Conservation (phyloP, 35 echinoderm and acorn worm genomes). For the Apostichopus parvimensis region DNA sequence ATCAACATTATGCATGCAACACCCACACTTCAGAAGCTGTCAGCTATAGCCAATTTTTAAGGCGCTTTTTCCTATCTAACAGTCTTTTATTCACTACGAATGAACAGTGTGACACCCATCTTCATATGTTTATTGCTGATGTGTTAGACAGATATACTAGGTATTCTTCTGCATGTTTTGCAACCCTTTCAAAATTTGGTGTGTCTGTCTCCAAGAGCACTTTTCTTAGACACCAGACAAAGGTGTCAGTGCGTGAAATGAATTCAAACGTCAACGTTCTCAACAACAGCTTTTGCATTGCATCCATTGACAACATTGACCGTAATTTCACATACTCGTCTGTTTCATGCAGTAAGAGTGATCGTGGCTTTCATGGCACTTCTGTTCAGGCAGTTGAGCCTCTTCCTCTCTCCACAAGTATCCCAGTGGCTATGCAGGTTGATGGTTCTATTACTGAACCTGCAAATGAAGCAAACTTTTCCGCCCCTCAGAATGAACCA, state of each 20-base stretch:
- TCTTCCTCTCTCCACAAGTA: not conserved
- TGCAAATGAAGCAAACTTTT: not conserved
- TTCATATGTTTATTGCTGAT: constrained; percentile 52
- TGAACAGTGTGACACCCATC: not conserved
- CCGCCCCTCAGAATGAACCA: constrained; percentile 19
- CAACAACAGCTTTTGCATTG: constrained; percentile 49
- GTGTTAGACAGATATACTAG: constrained; percentile 48
- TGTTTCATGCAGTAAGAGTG: constrained; percentile 6
- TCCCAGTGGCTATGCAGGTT: not conserved
- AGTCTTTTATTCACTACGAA: constrained; percentile 16
- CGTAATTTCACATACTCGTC: constrained; percentile 17
- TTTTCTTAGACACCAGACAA: constrained; percentile 7
- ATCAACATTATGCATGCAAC: not conserved
- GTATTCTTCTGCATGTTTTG: constrained; percentile 49
- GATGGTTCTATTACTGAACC: not conserved
- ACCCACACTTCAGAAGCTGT: constrained; percentile 29
- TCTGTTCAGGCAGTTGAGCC: constrained; percentile 68
- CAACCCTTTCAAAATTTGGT: constrained; percentile 46
- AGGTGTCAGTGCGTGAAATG: not conserved
- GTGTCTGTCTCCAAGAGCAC: constrained; percentile 30
- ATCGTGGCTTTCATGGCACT: constrained; percentile 66
- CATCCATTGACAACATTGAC: constrained; percentile 65
- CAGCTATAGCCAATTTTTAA: constrained; percentile 35
- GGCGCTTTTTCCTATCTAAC: too few relatives aligned
- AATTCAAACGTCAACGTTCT: not conserved